Base-by-base conservation (phyloP, 2,113 vertebrate species). In the Zootoca vivipara region DNA sequence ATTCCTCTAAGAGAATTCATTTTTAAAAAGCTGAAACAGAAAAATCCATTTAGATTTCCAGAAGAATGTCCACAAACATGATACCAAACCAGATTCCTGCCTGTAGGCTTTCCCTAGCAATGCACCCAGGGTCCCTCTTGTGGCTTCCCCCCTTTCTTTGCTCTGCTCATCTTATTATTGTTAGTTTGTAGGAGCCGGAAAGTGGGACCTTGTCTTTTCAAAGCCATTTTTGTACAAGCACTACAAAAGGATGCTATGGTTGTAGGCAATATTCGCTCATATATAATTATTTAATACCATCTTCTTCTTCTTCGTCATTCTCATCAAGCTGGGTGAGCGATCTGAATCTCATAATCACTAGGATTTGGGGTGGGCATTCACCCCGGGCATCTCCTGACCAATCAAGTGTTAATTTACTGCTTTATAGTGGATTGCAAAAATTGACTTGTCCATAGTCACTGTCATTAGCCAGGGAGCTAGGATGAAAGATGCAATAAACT, bases 401-500 rank as follows among this genome's bases (percentile, higher is more conserved):
- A 84, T 73, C 42, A 69, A 18, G 38, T 72, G 67, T 83, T 83
- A 84, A 84, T 84, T 35, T 52, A 84, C 58, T 15, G 16, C 82
- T 35, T 56, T 26, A n/a, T 67, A 73, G 69, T 35, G 24, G 69
- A 84, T 84, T 84, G 69, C 42, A 56, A 84, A 73, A 46, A 73
- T 56, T 33, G 69, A 84, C 52, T 84, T 84, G 30, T 52, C 69
- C 15, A 67, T 42, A 56, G 30, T 72, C 70, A 70, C 42, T 35
- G n/a, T 33, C 69, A 72, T 72, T 72, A 56, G 67, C 10, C 38
- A 83, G 30, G 35, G 46, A 56, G 30, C 67, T 3, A 30, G 82
- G n/a, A 73, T 33, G 81, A 72, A 35, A 35, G 72, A 56, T 56
- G 82, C 12, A 24, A 72, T 24, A 73, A 70, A 35, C 42, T 84